Conservation (phyloP, 2,113 vertebrate genomes). For the Pelusios castaneus region DNA sequence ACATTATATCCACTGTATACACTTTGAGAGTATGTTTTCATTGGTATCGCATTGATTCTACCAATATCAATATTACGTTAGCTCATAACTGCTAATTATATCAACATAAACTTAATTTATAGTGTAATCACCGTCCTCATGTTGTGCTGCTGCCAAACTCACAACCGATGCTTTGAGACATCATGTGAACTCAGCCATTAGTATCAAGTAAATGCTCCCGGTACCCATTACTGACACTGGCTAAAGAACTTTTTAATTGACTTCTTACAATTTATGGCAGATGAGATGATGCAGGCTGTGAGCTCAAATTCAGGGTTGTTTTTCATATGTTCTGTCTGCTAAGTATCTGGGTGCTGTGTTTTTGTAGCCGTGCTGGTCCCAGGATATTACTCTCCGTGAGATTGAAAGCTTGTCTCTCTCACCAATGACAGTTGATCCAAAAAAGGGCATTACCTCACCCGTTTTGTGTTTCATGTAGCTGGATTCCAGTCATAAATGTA, state of each 20-base stretch:
- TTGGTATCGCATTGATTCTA: conserved; percentile 59
- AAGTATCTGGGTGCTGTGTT: neutral
- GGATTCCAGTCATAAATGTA: neutral
- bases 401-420: neutral
- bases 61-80: conserved; percentile 77
- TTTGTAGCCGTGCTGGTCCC: neutral
- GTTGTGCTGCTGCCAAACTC: conserved; percentile 67
- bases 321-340: conserved; percentile 19
- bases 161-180: conserved; percentile 68
- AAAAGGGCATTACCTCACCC: neutral
- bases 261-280: conserved; percentile 70
- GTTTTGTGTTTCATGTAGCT: neutral
- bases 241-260: conserved; percentile 78
- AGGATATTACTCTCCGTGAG: neutral
- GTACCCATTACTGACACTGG: conserved; percentile 66
- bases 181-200: conserved; percentile 74
- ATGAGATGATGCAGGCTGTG: conserved; percentile 40
- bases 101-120: conserved; percentile 83
- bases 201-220: conserved; percentile 73
- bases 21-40: conserved; percentile 63
- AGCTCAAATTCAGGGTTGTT: conserved; percentile 23
- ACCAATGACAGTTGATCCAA: neutral
- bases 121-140: conserved; percentile 74
- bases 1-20: neutral
- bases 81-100: conserved; percentile 79